A percentile compares a stretch with the other conserved stretches of the same genome.
Evolutionary conservation across 2,888 invertebrate genomes (phyloP).

Genomic region (Diadegma fenestrale): DNA sequence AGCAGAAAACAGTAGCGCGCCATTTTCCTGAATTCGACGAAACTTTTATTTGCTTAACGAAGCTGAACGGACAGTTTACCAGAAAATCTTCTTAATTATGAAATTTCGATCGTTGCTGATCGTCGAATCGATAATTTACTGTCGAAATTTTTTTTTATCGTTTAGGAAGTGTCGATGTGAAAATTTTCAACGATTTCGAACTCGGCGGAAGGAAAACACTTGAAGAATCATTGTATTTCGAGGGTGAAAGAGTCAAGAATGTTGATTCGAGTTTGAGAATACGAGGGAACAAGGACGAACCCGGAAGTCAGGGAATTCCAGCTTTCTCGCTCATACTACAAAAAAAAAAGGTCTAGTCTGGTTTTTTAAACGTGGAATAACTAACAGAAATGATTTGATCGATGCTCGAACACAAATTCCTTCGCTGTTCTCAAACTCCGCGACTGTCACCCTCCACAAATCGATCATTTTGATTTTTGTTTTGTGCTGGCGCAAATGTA

Average conservation of each 20-base stretch:
- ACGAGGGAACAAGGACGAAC: not conserved
- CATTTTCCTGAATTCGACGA: not conserved
- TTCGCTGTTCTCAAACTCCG: conserved; percentile 72
- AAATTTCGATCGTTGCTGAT: not conserved
- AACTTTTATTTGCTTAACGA: conserved; percentile 1
- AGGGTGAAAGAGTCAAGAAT: conserved; percentile 4
- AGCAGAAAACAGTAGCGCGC: not conserved
- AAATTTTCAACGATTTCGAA: not conserved
- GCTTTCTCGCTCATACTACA: conserved; percentile 20
- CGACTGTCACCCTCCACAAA: conserved; percentile 66
- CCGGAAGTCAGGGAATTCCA: conserved; percentile 2
- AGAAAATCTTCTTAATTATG: not conserved
- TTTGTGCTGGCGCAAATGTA: conserved; percentile 82
- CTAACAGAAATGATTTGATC: conserved; percentile 3
- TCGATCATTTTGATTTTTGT: conserved; percentile 64
- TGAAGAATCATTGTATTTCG: conserved; percentile 5
- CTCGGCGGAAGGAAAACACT: not conserved
- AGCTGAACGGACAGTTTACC: not conserved
- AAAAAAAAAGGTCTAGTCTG: conserved; percentile 76
- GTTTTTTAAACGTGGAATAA: conserved; percentile 65
- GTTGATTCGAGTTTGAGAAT: not conserved
- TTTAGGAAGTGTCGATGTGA: not conserved
- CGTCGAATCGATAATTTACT: not conserved
- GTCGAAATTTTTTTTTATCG: not conserved
- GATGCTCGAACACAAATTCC: conserved; percentile 32